phyloP scores from a whole-genome alignment of 2,888 invertebrate genomes.

The Steinernema scapterisci region DNA sequence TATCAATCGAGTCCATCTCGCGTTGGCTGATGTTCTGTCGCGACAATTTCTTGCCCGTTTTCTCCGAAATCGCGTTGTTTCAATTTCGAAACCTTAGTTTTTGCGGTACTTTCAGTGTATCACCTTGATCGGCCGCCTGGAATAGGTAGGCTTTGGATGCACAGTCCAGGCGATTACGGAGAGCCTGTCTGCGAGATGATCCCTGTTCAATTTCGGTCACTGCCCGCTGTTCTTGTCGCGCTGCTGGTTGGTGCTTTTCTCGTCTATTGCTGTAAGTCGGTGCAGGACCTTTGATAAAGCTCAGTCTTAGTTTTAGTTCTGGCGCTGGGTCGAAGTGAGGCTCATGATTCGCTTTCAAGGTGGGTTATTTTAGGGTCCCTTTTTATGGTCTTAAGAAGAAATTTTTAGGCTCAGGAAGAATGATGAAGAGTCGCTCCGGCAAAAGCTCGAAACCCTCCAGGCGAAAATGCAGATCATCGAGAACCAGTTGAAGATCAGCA shows the following conservation, averaged over 20 bases:
- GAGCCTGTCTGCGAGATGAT: background rate
- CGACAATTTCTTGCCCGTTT: background rate
- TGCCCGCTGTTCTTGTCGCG: background rate
- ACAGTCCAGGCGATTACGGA: background rate
- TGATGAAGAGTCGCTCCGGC: background rate
- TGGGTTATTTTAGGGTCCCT: too few relatives aligned
- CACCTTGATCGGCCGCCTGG: too few relatives aligned
- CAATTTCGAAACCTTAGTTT: background rate
- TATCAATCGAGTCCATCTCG: slow-evolving; percentile 1
- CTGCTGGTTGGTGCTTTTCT: background rate
- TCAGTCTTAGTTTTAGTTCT: slow-evolving; percentile 4
- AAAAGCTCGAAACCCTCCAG: background rate
- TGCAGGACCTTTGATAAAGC: background rate
- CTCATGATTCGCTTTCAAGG: background rate
- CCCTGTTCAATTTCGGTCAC: background rate
- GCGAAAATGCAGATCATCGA: background rate
- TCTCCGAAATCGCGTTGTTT: background rate
- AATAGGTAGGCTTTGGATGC: too few relatives aligned
- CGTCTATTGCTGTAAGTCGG: slow-evolving; percentile 5
- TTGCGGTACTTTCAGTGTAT: too few relatives aligned
- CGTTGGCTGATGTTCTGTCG: too few relatives aligned
- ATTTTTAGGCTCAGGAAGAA: background rate
- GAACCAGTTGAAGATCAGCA: background rate
- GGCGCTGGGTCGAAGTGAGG: background rate
- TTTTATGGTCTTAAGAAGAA: background rate